phyloP scores from a whole-genome alignment of 2,888 invertebrate species.

The Limnephilus marmoratus region DNA sequence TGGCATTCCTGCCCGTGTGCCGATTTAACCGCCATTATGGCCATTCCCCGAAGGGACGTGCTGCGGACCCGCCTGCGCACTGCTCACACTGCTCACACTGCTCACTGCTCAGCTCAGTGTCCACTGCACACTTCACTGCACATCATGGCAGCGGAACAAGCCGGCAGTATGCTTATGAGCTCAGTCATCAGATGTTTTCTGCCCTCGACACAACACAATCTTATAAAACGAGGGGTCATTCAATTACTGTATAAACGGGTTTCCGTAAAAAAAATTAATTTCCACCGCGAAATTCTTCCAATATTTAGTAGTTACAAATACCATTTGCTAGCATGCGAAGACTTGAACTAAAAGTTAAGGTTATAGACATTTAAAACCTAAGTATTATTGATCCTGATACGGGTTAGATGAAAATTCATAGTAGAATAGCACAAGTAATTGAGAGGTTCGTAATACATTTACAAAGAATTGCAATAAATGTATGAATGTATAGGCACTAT shows the following conservation, averaged over 20 bases:
- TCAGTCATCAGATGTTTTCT: neutral
- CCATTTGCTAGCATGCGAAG: too few relatives aligned
- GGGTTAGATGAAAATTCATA: too few relatives aligned
- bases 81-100: neutral
- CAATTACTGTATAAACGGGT: neutral
- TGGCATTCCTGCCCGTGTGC: slow-evolving; percentile 31
- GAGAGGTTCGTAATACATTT: too few relatives aligned
- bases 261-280: neutral
- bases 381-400: too few relatives aligned
- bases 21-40: neutral
- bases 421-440: too few relatives aligned
- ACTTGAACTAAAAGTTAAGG: too few relatives aligned
- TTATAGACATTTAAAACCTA: too few relatives aligned
- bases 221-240: neutral
- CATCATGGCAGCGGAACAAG: neutral
- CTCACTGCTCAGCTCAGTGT: neutral
- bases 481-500: too few relatives aligned
- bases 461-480: too few relatives aligned
- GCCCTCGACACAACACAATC: neutral
- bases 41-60: slow-evolving; percentile 20
- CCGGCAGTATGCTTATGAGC: neutral
- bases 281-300: neutral
- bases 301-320: too few relatives aligned
- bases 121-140: neutral
- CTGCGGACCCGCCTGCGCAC: neutral